Conservation (phyloP, 2,113 vertebrate species). For the Pseudopipra pipra region DNA sequence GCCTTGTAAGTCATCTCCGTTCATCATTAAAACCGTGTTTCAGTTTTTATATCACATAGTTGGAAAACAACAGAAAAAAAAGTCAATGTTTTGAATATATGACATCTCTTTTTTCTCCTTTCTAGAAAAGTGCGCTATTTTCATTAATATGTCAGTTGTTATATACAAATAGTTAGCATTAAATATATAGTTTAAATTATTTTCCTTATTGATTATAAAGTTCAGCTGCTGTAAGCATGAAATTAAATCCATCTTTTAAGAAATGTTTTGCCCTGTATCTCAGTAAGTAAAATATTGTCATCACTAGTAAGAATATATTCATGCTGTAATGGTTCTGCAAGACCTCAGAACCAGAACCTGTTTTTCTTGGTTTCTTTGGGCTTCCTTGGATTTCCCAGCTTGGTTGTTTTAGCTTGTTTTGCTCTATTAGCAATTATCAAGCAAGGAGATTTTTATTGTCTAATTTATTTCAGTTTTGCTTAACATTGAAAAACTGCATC, state of each 20-base stretch:
- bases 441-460: background rate
- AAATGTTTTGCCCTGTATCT: rapidly evolving
- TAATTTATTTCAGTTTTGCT: background rate
- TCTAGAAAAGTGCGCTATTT: background rate
- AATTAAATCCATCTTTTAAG: background rate
- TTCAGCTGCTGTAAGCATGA: background rate
- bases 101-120: background rate
- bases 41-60: background rate
- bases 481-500: background rate
- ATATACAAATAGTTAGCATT: background rate
- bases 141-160: background rate
- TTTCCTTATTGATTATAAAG: background rate
- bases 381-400: background rate
- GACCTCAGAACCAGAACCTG: background rate
- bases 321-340: background rate
- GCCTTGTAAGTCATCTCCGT: background rate
- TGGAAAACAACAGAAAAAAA: background rate
- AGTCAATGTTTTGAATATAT: background rate
- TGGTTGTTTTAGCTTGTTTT: background rate
- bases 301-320: background rate
- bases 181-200: background rate
- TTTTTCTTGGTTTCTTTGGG: background rate
- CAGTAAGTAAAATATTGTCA: background rate
- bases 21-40: background rate
- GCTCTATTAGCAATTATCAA: background rate